Conservation (phyloP, 2,797 vertebrate species). For the Thamnophis elegans region DNA sequence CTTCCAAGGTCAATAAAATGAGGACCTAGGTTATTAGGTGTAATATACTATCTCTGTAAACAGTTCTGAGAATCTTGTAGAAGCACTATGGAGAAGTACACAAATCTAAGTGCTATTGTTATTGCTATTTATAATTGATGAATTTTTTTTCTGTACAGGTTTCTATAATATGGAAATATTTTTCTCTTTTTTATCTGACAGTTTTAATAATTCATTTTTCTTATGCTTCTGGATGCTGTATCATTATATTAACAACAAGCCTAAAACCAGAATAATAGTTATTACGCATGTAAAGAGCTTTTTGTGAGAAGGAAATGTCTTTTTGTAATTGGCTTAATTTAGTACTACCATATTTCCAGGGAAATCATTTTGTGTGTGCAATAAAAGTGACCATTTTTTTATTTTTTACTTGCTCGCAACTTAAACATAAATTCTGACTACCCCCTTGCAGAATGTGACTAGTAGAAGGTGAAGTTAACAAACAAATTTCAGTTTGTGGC, state of each 20-base stretch:
- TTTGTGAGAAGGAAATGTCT: neutral
- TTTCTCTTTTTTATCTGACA: neutral
- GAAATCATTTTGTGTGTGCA: neutral
- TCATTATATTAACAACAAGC: neutral
- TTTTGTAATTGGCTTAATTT: neutral
- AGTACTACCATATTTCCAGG: neutral
- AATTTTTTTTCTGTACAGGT: neutral
- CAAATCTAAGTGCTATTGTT: too few species aligned
- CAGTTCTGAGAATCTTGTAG: too few species aligned
- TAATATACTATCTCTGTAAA: neutral
- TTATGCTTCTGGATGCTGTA: neutral
- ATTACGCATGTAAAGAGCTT: neutral
- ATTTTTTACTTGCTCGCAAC: neutral
- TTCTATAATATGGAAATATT: neutral
- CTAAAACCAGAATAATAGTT: neutral
- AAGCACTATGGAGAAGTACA: too few species aligned
- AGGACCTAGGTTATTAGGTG: neutral
- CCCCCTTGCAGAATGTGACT: neutral
- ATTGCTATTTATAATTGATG: neutral
- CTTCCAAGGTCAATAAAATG: neutral
- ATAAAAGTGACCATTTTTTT: neutral
- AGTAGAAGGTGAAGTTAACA: neutral
- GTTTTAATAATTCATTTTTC: neutral
- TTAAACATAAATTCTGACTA: neutral
- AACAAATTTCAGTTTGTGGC: neutral